Evolutionary conservation across 2,113 vertebrate species (phyloP).

Genomic region (Larimichthys polyactis): DNA sequence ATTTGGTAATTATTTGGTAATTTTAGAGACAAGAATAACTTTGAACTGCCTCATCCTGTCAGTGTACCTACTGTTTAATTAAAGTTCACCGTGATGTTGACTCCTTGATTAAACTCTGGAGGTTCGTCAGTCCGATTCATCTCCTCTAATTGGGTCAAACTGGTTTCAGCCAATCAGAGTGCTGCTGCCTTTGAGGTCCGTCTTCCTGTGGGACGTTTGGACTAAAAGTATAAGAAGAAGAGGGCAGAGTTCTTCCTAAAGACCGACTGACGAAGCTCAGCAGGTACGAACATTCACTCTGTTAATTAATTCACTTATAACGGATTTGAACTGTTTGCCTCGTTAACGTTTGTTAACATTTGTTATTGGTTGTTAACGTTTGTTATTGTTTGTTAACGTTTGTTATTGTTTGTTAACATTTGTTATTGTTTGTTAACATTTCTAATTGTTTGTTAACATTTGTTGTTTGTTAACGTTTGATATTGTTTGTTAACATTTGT

Average conservation of each 20-base stretch:
- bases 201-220: constrained; percentile 29
- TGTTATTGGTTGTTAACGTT: neutral
- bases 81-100: neutral
- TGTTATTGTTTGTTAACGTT: no score
- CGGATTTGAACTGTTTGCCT: no score
- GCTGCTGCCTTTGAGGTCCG: constrained; percentile 9
- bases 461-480: no score
- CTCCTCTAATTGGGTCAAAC: neutral
- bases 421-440: no score
- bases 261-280: neutral
- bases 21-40: no score
- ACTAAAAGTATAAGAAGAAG: constrained; percentile 29
- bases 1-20: no score
- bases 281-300: constrained; percentile 32
- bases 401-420: no score
- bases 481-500: no score
- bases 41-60: no score
- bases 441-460: no score
- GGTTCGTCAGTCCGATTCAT: neutral
- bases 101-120: constrained; percentile 3
- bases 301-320: neutral
- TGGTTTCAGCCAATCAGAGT: neutral
- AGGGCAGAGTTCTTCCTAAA: fast-evolving
- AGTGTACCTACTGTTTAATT: no score
- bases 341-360: no score